phyloP scores from a whole-genome alignment of 2,888 invertebrate species.

The Heliconius cydno region DNA sequence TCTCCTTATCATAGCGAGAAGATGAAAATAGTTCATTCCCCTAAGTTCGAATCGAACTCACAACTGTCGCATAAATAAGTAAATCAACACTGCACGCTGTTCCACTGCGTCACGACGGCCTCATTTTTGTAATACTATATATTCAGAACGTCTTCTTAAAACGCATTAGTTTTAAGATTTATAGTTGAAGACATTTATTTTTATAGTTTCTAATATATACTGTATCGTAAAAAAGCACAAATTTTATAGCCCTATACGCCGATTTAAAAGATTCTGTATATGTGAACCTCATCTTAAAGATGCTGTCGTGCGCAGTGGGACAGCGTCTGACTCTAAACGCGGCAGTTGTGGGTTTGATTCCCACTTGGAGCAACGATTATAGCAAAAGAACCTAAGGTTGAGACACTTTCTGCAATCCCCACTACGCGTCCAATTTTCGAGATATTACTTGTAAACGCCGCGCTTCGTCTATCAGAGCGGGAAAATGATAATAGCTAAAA shows the following conservation, averaged over 20 bases:
- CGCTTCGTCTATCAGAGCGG: too few species aligned
- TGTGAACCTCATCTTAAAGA: background rate
- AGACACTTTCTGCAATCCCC: background rate
- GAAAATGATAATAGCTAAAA: background rate
- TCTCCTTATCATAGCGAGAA: too few species aligned
- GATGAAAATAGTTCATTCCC: background rate
- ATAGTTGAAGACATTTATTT: conserved; percentile 16
- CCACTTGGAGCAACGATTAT: background rate
- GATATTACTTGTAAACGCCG: background rate
- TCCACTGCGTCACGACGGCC: background rate
- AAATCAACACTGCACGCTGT: too few species aligned
- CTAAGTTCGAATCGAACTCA: background rate
- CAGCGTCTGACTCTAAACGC: background rate
- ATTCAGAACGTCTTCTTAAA: conserved; percentile 30
- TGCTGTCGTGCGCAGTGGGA: too few species aligned
- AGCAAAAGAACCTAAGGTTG: background rate
- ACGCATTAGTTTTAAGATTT: conserved; percentile 41
- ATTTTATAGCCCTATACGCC: conserved; percentile 1
- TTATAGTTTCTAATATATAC: conserved; percentile 1
- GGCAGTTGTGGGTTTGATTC: background rate
- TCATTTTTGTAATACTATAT: background rate
- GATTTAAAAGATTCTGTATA: background rate
- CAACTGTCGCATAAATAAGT: background rate
- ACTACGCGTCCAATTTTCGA: background rate
- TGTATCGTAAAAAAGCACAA: background rate